Base-by-base conservation (phyloP, 2,888 invertebrate species). In the Apocheima hispidaria region DNA sequence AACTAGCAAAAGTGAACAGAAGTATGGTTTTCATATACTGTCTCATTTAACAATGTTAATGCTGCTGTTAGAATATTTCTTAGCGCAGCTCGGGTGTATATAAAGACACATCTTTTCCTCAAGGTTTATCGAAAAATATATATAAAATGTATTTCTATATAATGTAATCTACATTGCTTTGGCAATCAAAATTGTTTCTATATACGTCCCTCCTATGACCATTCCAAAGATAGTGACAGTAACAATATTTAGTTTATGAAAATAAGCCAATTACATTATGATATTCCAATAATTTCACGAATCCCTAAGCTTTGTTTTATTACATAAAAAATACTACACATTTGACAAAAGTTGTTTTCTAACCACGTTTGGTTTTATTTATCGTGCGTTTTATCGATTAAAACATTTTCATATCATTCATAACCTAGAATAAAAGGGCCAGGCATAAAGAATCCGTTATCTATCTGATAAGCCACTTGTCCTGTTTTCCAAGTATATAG, bases 401-500 rank as follows among this genome's bases (percentile, higher is more conserved):
- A 54, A 63, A 41, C 62, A 65, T 21, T 54, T 60, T 56, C 61
- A 71, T 76, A 77, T 72, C 63, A 59, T 55, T 54, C 60, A 61
- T 77, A 77, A 77, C 81, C 77, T 78, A 72, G 78, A 79, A 80
- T 78, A 76, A 78, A 62, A 82, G 77, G 75, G 77, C 73, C 70
- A 63, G 59, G 72, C 72, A 72, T 73, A 57, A 62, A 62, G 61
- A 57, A 62, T 41, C 35, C 60, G 71, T 87, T 90, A 90, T 90
- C 90, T 18, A 14, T 16, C 44, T 69, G 89, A 90, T 90, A 89
- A 89, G 79, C 75, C 60, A 65, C 74, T 71, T 81, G 88, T 82
- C 86, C 88, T 82, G 86, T 85, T 87, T 89, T 90, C 88, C 81
- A 72, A 86, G 83, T 86, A 88, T 65, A 53, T 63, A 66, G 61